Conservation (phyloP, 2,888 invertebrate species). For the Balanococcus diminutus region DNA sequence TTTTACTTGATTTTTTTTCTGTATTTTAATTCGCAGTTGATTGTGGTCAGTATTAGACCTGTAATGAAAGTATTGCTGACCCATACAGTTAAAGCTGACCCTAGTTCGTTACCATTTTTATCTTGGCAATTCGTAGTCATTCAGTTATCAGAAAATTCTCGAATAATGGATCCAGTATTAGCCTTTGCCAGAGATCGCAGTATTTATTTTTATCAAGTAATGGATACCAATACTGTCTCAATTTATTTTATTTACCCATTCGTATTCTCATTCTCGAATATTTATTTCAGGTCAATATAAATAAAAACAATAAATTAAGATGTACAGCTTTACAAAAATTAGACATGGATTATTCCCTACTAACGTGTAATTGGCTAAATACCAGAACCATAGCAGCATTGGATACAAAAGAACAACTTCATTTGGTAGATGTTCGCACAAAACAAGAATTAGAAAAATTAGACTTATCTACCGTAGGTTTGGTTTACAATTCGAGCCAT, state of each 20-base stretch:
- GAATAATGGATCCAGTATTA: slow-evolving; percentile 81
- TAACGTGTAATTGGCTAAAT: slow-evolving; percentile 81
- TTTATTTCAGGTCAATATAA: slow-evolving; percentile 64
- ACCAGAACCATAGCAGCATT: slow-evolving; percentile 81
- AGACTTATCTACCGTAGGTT: slow-evolving; percentile 78
- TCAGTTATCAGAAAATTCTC: slow-evolving; percentile 71
- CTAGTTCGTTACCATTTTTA: slow-evolving; percentile 83
- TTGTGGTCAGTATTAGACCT: slow-evolving; percentile 79
- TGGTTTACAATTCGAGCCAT: slow-evolving; percentile 86
- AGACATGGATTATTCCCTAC: slow-evolving; percentile 73
- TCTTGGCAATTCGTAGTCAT: slow-evolving; percentile 92
- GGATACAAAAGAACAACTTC: slow-evolving; percentile 83
- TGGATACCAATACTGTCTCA: neutral
- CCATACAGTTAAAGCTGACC: slow-evolving; percentile 72
- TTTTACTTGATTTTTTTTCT: neutral
- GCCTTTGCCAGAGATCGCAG: slow-evolving; percentile 86
- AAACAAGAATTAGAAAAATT: slow-evolving; percentile 84
- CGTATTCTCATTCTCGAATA: slow-evolving; percentile 40
- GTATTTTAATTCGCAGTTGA: slow-evolving; percentile 65
- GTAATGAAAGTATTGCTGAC: slow-evolving; percentile 78
- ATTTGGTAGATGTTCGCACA: slow-evolving; percentile 85
- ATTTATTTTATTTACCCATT: slow-evolving; percentile 6
- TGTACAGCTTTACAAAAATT: slow-evolving; percentile 74
- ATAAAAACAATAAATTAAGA: slow-evolving; percentile 66
- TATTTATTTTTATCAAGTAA: slow-evolving; percentile 84